A percentile compares a stretch with the other conserved stretches of the same genome.
Evolutionary conservation across 2,888 invertebrate species (phyloP).

Genomic region (Ophion ventricosus): DNA sequence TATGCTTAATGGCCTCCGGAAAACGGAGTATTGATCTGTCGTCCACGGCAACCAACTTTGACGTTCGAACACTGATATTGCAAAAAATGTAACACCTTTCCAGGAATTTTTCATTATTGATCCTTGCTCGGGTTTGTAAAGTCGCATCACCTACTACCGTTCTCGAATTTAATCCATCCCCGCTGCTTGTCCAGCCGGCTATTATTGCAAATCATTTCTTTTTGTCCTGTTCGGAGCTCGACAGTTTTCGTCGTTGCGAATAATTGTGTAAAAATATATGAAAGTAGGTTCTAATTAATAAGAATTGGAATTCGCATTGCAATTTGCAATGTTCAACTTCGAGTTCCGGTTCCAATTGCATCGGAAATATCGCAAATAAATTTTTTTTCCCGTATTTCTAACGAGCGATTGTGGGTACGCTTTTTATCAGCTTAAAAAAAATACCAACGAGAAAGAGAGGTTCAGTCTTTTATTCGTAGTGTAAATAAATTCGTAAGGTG

Average conservation of each 20-base stretch:
- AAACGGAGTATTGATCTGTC: too few relatives aligned
- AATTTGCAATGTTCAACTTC: background rate
- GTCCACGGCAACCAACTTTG: too few relatives aligned
- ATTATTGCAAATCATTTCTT: background rate
- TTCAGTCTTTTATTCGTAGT: conserved; percentile 52
- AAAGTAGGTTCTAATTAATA: too few relatives aligned
- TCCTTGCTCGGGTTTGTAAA: background rate
- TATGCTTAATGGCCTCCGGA: too few relatives aligned
- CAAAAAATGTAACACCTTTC: background rate
- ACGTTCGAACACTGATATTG: too few relatives aligned
- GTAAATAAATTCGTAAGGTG: conserved; percentile 57
- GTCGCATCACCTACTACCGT: background rate
- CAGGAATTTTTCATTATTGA: background rate
- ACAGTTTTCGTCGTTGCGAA: background rate
- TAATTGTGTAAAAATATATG: too few relatives aligned
- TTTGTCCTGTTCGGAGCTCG: background rate
- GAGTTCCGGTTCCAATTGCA: background rate
- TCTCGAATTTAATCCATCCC: background rate
- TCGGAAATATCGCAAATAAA: background rate
- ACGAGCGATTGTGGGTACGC: background rate
- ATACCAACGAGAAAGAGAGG: background rate
- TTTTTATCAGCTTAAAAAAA: background rate
- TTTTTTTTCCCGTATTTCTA: background rate
- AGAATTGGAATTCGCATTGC: background rate
- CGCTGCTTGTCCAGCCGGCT: background rate